Conservation (phyloP, 2,113 vertebrate genomes). For the Oreochromis niloticus region DNA sequence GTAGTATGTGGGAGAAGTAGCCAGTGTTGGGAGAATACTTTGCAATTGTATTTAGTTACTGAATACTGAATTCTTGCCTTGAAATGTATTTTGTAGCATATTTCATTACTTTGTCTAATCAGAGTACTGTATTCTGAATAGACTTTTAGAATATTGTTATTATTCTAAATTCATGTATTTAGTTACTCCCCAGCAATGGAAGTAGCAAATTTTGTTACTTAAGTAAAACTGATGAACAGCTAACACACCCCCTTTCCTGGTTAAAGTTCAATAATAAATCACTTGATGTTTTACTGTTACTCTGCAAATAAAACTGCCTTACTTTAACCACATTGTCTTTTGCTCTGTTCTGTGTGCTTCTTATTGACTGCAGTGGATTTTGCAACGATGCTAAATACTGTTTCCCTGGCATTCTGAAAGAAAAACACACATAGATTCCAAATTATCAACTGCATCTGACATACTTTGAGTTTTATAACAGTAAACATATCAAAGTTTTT, state of each 20-base stretch:
- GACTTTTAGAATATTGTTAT: not conserved
- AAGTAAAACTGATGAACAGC: not conserved
- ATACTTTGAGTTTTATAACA: not conserved
- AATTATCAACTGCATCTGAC: not conserved
- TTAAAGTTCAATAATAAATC: not conserved
- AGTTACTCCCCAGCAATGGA: not conserved
- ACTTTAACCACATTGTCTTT: not conserved
- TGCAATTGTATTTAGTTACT: not conserved
- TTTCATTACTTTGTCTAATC: not conserved
- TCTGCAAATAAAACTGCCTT: not conserved
- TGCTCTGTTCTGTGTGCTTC: not conserved
- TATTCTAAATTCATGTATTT: not conserved
- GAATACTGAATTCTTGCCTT: not conserved
- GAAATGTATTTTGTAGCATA: not conserved
- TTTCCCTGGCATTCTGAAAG: not conserved
- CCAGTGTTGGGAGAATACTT: not conserved
- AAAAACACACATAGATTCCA: not conserved
- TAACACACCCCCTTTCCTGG: not conserved
- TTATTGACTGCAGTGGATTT: not conserved
- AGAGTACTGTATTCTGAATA: not conserved
- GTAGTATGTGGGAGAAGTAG: not conserved
- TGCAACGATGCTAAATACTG: accelerated
- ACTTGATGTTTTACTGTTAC: not conserved
- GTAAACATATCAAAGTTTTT: not conserved
- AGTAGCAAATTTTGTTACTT: not conserved